Evolutionary conservation across 2,113 vertebrate species (phyloP).

Genomic region (Empidonax traillii): DNA sequence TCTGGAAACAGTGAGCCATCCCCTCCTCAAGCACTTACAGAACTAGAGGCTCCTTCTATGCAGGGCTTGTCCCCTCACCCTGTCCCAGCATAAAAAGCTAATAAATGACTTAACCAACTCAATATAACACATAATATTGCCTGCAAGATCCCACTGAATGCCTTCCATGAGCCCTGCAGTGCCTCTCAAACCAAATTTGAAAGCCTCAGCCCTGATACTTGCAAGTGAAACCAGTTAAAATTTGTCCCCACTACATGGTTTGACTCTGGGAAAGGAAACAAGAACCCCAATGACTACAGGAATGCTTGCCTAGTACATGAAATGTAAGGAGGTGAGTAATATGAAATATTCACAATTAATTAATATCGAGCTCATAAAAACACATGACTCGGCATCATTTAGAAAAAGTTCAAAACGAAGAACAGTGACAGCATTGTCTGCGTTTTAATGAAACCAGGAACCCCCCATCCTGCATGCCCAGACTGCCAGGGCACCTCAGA

Average conservation of each 20-base stretch:
- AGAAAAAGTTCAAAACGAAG: neutral
- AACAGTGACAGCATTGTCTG: neutral
- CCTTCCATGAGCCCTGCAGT: fast-evolving
- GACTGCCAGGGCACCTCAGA: neutral
- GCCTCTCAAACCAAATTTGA: neutral
- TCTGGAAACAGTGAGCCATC: neutral
- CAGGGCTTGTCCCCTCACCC: neutral
- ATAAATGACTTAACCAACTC: neutral
- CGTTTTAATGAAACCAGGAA: neutral
- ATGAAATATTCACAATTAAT: neutral
- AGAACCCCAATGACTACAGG: neutral
- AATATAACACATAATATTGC: fast-evolving
- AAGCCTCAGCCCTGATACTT: neutral
- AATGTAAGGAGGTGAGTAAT: neutral
- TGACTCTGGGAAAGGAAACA: neutral
- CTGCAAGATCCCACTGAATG: neutral
- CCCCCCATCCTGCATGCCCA: neutral
- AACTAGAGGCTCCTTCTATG: neutral
- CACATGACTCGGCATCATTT: fast-evolving
- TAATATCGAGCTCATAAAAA: neutral
- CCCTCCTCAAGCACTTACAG: neutral
- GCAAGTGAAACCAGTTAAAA: neutral
- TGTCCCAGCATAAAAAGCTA: neutral
- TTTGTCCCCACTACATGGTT: neutral
- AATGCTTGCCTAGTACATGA: neutral